These are phyloP conservation scores for Ennomos quercinarius DNA, from an alignment of 2,888 invertebrate species.

Conservation along the genomic window DNA sequence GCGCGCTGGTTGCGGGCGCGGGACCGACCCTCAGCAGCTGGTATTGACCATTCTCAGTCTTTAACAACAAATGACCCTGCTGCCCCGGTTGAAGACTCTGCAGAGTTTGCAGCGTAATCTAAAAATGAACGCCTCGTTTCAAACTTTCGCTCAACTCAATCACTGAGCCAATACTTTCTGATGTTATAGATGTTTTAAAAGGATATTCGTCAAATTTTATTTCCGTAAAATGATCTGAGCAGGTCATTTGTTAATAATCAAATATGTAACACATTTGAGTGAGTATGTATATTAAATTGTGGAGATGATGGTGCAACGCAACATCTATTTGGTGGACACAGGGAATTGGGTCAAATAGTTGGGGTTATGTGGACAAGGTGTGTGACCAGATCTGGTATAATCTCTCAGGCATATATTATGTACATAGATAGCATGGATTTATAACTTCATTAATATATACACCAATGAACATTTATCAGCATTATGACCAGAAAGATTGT, in stretches of 20 bases:
- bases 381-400: constrained; percentile 5
- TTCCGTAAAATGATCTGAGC: constrained; percentile 24
- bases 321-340: constrained; percentile 14
- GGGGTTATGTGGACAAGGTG: constrained; percentile 16
- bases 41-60: constrained; percentile 98
- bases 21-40: constrained; percentile 96
- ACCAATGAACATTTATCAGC: background rate
- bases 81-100: constrained; percentile 95
- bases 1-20: constrained; percentile 72
- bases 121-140: constrained; percentile 82
- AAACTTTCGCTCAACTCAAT: constrained; percentile 57
- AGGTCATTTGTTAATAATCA: constrained; percentile 30
- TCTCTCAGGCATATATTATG: constrained; percentile 6
- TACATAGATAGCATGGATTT: background rate
- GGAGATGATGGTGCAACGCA: constrained; percentile 13
- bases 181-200: constrained; percentile 14
- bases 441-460: constrained; percentile 8
- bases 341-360: constrained; percentile 10
- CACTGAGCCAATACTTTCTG: constrained; percentile 16
- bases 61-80: constrained; percentile 95
- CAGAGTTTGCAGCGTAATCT: constrained; percentile 95
- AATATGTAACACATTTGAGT: constrained; percentile 10
- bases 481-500: background rate
- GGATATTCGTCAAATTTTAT: constrained; percentile 12
- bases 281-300: constrained; percentile 13